Base-by-base conservation (phyloP, 2,888 invertebrate genomes). In the Blastobasis lacticolella region DNA sequence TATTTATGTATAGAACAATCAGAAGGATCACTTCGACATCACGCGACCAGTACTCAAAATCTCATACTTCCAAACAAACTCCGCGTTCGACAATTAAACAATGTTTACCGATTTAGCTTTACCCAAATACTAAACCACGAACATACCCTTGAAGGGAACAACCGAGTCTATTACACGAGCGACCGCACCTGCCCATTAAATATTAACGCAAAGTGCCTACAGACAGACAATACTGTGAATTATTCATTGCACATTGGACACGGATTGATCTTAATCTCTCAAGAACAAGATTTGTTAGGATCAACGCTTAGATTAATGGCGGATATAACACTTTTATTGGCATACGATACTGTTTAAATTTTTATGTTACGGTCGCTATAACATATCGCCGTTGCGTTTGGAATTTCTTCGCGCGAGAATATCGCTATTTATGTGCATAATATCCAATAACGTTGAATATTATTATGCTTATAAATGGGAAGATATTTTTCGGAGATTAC, bases 281-380 rank as follows among this genome's bases (percentile, higher is more conserved):
- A 60, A 69, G 71, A 76, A 72, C 66, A 78, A 79, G 83, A 84
- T 84, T 84, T 82, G 78, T 83, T 68, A 67, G 71, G 73, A 75
- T 73, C 67, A 56, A 57, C 58, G 57, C 58, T 57, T 61, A 71
- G 75, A 81, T 73, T 69, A 73, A 82, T 79, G 75, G 71, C 56
- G 58, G 62, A 66, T 66, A 67, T 67, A 69, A 67, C 63, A 52
- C 45, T 57, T 56, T 58, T 62, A 52, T 55, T 54, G 45, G 46
- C 23, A 23, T 23, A 23, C 63, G 60, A 8, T 38, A 6, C 62
- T 73, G 65, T 66, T 79, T 70, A 79, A 81, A 77, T 63, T 78
- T 78, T 71, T 67, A 78, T 77, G 72, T 71, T 69, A 77, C 64
- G 67, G 69, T 65, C 61, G 55, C 63, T 57, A 64, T 65, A 71